phyloP scores from a whole-genome alignment of 1,140 invertebrate genomes.

The Orius insidiosus region DNA sequence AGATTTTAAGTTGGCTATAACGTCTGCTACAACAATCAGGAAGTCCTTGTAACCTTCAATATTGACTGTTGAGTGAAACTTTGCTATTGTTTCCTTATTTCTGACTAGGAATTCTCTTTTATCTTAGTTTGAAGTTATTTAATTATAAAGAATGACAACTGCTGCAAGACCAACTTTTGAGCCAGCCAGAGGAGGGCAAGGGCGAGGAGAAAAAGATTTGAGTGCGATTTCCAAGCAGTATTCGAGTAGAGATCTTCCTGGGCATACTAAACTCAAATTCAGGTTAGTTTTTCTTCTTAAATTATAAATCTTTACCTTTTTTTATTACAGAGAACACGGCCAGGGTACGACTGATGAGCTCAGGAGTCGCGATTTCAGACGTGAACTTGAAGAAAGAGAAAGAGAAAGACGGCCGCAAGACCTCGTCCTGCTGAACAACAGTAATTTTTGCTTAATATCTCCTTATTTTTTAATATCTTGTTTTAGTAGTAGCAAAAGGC shows the following conservation, averaged over 20 bases:
- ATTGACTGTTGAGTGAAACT: no score
- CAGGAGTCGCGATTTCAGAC: constrained; percentile 77
- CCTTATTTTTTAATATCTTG: neutral
- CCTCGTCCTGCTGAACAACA: neutral
- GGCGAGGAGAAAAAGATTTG: constrained; percentile 88
- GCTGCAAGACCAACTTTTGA: constrained; percentile 96
- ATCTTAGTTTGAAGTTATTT: neutral
- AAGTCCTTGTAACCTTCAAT: no score
- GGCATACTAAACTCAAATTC: constrained; percentile 94
- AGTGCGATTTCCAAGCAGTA: constrained; percentile 97
- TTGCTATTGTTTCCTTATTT: no score
- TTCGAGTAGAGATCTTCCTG: constrained; percentile 91
- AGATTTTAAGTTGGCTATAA: no score
- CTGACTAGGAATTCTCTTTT: no score
- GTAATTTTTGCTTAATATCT: neutral
- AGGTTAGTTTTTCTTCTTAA: constrained; percentile 38
- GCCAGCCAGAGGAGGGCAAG: constrained; percentile 83
- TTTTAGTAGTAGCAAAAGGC: constrained; percentile 34
- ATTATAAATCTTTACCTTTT: neutral
- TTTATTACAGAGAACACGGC: constrained; percentile 78
- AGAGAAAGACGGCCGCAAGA: constrained; percentile 33
- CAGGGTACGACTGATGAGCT: constrained; percentile 85
- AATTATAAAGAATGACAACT: constrained; percentile 64
- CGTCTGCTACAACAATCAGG: no score
- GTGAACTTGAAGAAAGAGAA: constrained; percentile 90